Base-by-base conservation (phyloP, 2,888 invertebrate genomes). In the Ichneumoninae sp. region DNA sequence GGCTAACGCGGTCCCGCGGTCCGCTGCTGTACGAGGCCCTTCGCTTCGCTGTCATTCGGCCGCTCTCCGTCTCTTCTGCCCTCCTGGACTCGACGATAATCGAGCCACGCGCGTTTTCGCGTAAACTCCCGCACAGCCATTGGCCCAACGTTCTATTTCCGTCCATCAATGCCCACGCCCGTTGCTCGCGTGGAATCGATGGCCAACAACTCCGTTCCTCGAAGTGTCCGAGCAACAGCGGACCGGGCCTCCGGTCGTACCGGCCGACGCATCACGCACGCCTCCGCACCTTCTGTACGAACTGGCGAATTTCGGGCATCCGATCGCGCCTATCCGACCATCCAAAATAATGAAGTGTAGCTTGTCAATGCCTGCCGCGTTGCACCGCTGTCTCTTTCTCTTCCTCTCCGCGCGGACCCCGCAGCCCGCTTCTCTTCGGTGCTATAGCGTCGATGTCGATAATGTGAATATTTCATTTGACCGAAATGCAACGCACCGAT, bases 391-490 rank as follows among this genome's bases (percentile, higher is more conserved):
- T 63, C 52, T 50, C 50, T 50, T 13, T 66, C 40, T 13, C 50
- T 40, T 36, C 10, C 57, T 57, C 57, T 13, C 57, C 26, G 57
- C 52, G 52, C 22, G 69, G n/a, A 19, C 52, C 52, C 10, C 66
- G 13, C 63, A 30, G 16, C 30, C n/a, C 50, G 26, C 33, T 52
- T 73, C 52, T 73, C 30, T 40, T 63, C 30, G 82, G 40, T 16
- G 54, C 22, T 10, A 22, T 10, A 71, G 33, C 52, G 50, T 16
- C 19, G n/a, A 83, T 77, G 83, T 83, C 83, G 87, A 85, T 89
- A 88, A 89, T 87, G 88, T 88, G 89, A 91, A 91, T 91, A 91
- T 91, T 91, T 91, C 88, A 89, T 90, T 89, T 86, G 87, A 85
- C 83, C 87, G 85, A 89, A 89, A 88, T 86, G 88, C 87, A 78